A percentile compares a stretch with the other conserved stretches of the same genome.
Conservation (phyloP, 2,113 vertebrate genomes). For the Bucco capensis region DNA sequence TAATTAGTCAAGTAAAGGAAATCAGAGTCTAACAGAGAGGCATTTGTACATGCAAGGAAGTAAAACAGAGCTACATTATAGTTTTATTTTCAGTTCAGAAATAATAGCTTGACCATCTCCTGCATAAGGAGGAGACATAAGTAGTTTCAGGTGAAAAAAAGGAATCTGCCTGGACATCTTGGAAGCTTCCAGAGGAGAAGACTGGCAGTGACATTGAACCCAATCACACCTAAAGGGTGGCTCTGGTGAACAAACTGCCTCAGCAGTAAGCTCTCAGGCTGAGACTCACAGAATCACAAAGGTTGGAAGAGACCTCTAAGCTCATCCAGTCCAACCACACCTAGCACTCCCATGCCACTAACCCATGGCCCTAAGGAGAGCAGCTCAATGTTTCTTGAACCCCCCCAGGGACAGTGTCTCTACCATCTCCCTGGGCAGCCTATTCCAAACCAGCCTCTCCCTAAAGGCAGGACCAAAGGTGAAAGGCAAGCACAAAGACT, state of each 20-base stretch:
- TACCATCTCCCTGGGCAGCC: no score
- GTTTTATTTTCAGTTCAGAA: background rate
- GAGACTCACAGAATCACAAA: no score
- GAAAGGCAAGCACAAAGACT: background rate
- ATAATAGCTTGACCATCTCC: background rate
- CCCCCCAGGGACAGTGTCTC: no score
- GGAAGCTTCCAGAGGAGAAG: background rate
- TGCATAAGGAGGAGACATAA: background rate
- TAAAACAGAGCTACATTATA: background rate
- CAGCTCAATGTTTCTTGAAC: no score
- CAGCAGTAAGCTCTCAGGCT: background rate
- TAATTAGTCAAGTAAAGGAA: background rate
- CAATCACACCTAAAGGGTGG: background rate
- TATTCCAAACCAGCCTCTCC: background rate
- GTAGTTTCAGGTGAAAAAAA: background rate
- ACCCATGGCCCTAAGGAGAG: no score
- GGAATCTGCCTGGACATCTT: background rate
- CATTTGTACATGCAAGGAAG: background rate
- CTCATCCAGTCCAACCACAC: no score
- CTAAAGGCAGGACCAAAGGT: background rate
- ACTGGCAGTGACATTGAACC: background rate
- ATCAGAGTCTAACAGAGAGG: background rate
- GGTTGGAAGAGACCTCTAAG: no score
- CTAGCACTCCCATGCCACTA: no score
- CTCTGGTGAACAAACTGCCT: background rate